Conservation (phyloP, 1,140 invertebrate species). For the Meloidogyne exigua region DNA sequence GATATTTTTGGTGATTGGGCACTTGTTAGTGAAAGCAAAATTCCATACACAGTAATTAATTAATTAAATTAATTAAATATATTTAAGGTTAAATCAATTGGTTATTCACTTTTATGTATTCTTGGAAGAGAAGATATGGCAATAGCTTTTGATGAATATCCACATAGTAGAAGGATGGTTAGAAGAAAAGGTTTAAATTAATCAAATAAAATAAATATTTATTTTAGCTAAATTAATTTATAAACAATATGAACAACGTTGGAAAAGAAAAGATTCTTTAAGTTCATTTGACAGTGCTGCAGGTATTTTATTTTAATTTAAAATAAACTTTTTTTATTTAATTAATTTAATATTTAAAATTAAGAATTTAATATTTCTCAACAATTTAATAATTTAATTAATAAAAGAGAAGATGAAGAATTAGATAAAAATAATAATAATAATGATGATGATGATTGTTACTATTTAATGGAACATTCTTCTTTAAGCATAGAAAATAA, state of each 20-base stretch:
- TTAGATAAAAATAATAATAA: background rate
- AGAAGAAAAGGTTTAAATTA: slow-evolving; percentile 7
- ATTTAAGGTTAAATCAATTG: slow-evolving; percentile 14
- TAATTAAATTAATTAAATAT: no score
- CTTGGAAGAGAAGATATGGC: slow-evolving; percentile 3
- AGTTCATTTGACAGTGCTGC: background rate
- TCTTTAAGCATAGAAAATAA: background rate
- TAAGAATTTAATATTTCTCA: background rate
- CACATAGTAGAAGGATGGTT: slow-evolving; percentile 18
- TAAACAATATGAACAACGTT: background rate
- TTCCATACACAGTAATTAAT: slow-evolving; percentile 13
- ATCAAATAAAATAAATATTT: background rate
- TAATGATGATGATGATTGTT: background rate
- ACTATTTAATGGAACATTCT: background rate
- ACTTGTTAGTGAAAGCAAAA: slow-evolving; percentile 6
- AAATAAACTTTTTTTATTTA: background rate
- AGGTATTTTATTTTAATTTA: no score
- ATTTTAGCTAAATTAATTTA: background rate
- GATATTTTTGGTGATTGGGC: slow-evolving; percentile 25
- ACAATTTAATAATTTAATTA: no score
- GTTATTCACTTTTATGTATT: slow-evolving; percentile 14
- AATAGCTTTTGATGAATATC: slow-evolving; percentile 20
- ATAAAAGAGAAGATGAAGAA: background rate
- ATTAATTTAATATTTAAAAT: background rate
- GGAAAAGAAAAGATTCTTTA: background rate